Conservation (phyloP, 2,113 vertebrate species). For the Gorilla gorilla region DNA sequence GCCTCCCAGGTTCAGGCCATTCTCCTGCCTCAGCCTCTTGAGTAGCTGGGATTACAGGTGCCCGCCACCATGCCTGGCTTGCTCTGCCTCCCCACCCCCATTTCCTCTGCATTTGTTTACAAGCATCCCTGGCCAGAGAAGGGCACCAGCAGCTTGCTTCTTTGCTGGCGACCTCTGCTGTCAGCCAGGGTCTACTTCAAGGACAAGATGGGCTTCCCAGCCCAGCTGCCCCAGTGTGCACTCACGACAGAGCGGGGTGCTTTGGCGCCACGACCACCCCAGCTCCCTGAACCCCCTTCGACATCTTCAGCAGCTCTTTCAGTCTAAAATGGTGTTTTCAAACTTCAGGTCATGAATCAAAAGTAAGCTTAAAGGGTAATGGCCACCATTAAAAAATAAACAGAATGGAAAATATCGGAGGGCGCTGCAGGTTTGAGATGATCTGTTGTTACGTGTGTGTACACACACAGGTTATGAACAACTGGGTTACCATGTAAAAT, state of each 20-base stretch:
- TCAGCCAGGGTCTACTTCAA: neutral
- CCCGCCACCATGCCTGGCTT: neutral
- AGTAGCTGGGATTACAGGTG: too few species aligned
- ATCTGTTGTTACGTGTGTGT: neutral
- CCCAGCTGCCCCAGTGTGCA: neutral
- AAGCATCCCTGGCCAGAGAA: neutral
- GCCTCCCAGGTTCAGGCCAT: too few species aligned
- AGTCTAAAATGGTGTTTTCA: neutral
- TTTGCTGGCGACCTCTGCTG: neutral
- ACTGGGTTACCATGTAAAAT: neutral
- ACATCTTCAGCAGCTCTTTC: neutral
- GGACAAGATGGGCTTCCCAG: neutral
- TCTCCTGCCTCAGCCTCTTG: too few species aligned
- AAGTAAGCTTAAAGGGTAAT: neutral
- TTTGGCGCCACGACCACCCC: neutral
- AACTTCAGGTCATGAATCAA: neutral
- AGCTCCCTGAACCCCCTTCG: rapidly evolving
- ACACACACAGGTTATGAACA: neutral
- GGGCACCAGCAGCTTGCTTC: neutral
- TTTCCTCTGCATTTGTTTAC: neutral
- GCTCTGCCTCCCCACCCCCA: neutral
- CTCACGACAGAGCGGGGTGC: too few species aligned
- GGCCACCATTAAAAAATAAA: neutral
- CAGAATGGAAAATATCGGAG: neutral
- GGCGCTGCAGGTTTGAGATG: neutral